Percentiles rank a stretch among this genome's conserved stretches.
These are phyloP conservation scores for Adoxophyes honmai DNA, from an alignment of 1,140 invertebrate genomes.

Conservation along the genomic window DNA sequence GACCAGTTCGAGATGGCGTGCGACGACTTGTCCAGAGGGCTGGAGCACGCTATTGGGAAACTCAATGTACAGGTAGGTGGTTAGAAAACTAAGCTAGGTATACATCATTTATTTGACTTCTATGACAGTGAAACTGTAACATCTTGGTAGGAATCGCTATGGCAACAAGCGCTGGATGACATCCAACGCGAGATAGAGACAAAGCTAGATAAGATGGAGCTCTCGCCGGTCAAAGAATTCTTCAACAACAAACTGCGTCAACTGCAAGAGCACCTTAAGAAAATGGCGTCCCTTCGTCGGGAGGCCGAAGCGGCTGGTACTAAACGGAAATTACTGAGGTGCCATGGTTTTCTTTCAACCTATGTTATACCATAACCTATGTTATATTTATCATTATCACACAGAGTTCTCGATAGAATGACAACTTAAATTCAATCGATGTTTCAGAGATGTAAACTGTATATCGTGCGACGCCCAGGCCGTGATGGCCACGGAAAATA, in stretches of 20 bases:
- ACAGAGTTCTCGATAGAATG: too few species aligned
- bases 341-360: constrained; percentile 10
- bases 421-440: not conserved
- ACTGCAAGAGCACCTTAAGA: constrained; percentile 81
- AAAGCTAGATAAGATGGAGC: constrained; percentile 82
- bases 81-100: too few species aligned
- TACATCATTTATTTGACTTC: too few species aligned
- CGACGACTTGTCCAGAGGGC: constrained; percentile 78
- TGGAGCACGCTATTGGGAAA: constrained; percentile 81
- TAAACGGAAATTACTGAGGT: constrained; percentile 79
- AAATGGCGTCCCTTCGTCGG: constrained; percentile 73
- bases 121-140: not conserved
- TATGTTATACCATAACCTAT: too few species aligned
- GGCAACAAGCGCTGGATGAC: constrained; percentile 81
- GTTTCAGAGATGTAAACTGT: constrained; percentile 81
- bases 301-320: constrained; percentile 85
- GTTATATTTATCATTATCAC: too few species aligned
- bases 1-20: constrained; percentile 83
- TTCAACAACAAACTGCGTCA: constrained; percentile 80
- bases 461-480: constrained; percentile 85
- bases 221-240: constrained; percentile 81
- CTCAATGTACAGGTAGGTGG: constrained; percentile 81
- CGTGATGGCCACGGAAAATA: constrained; percentile 81
- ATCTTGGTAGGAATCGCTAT: constrained; percentile 74
- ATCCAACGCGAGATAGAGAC: constrained; percentile 82